Base-by-base conservation (phyloP, 2,797 vertebrate species). In the Heliangelus exortis region DNA sequence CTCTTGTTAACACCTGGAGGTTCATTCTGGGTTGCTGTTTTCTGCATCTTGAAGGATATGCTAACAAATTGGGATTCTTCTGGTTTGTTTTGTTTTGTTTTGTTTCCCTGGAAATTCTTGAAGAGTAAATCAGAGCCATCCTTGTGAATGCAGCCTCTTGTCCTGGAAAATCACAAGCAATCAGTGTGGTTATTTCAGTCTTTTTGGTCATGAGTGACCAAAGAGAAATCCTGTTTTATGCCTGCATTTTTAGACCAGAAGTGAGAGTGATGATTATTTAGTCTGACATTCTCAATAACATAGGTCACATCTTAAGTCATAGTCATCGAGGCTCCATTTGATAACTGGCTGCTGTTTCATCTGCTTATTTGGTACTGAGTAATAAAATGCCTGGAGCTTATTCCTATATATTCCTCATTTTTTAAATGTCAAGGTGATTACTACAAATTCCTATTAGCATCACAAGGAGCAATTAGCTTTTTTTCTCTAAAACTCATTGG, bases 301-400 rank as follows among this genome's bases (percentile, higher is more conserved):
- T 51, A 58, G 61, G 73, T 57, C 79, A 66, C 8, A 0, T 83
- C 76, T 83, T 47, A 61, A 89, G 58, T 90, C 51, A 51, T 45
- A 75, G 72, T 67, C 31, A 57, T 1, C 2, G 59, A 73, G 34
- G 36, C n/a, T 87, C 29, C 12, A 3, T 72, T 58, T 55, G 68
- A 36, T 80, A 85, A 85, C 39, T 43, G 57, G 15, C 67, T 93
- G 45, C 71, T 94, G 63, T 77, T 86, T 95, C 61, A 83, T 85
- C 65, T 83, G 41, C 61, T 93, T 87, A 63, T 84, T 87, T 89
- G 65, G 31, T 65, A 74, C 23, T 47, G 53, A 57, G 61, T 47
- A 84, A 84, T 87, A 83, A 90, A 95, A 82, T 51, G 48, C 74
- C 72, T 89, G 57, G 9, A 90, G 57, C 72, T 57, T 77, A 62